Evolutionary conservation across 2,888 invertebrate genomes (phyloP).

Genomic region (Steinernema scapterisci): DNA sequence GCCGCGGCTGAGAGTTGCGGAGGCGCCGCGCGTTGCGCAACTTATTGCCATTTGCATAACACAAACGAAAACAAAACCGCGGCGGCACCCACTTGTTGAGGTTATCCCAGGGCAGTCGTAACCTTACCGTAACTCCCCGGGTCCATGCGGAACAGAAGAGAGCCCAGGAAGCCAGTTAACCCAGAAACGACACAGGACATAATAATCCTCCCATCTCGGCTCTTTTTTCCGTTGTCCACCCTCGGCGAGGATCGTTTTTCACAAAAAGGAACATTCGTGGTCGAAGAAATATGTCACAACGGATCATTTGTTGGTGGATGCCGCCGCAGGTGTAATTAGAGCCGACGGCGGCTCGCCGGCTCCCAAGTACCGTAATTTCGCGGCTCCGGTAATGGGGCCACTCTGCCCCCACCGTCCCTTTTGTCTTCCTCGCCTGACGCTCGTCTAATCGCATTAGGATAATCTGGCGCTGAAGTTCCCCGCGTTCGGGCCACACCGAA

Average conservation of each 20-base stretch:
- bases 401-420: background rate
- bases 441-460: conserved; percentile 28
- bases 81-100: conserved; percentile 16
- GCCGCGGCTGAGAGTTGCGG: background rate
- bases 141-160: background rate
- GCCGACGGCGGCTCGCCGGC: background rate
- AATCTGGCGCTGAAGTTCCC: conserved; percentile 16
- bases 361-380: conserved; percentile 23
- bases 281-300: conserved; percentile 29
- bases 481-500: conserved; percentile 19
- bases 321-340: conserved; percentile 30
- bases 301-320: conserved; percentile 22
- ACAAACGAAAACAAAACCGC: conserved; percentile 16
- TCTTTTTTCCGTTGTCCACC: conserved; percentile 2
- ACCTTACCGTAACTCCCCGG: background rate
- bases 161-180: background rate
- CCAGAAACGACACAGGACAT: background rate
- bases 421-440: conserved; percentile 5
- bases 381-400: conserved; percentile 3
- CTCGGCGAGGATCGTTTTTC: conserved; percentile 17
- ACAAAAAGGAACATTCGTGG: background rate
- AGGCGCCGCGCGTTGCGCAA: conserved; percentile 25
- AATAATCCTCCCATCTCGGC: background rate
- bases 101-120: background rate
- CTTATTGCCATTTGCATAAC: conserved; percentile 17